phyloP scores from a whole-genome alignment of 2,888 invertebrate genomes.

The Tubulanus polymorphus region DNA sequence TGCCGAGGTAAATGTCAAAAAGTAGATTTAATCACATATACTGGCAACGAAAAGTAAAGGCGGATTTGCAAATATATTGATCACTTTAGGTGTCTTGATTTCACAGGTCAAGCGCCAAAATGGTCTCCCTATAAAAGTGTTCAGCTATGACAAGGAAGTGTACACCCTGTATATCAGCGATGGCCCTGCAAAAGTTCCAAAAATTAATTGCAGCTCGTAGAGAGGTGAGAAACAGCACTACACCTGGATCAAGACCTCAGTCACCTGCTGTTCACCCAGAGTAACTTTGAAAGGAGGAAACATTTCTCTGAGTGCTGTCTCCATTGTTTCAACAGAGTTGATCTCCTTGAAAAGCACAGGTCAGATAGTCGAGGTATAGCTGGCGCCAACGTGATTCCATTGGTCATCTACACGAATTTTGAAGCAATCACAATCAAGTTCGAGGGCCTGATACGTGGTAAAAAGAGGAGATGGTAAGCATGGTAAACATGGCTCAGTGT shows the following conservation, averaged over 20 bases:
- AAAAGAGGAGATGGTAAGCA: too few relatives aligned
- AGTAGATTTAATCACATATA: slow-evolving; percentile 13
- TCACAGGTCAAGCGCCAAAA: slow-evolving; percentile 3
- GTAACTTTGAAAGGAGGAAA: slow-evolving; percentile 1
- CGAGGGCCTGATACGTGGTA: slow-evolving; percentile 6
- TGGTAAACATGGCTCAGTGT: too few relatives aligned
- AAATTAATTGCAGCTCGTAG: slow-evolving; percentile 8
- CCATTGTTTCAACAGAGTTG: slow-evolving; percentile 10
- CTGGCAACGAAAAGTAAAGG: too few relatives aligned
- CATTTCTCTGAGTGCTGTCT: slow-evolving; percentile 12
- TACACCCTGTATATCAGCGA: slow-evolving; percentile 1
- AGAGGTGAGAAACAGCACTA: slow-evolving; percentile 13
- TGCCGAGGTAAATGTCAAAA: slow-evolving; percentile 10
- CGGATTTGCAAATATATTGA: background rate
- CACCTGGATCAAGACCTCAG: slow-evolving; percentile 12
- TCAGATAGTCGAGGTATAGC: slow-evolving; percentile 11
- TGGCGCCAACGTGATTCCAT: slow-evolving; percentile 6
- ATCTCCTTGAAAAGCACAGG: slow-evolving; percentile 12
- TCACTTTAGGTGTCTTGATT: background rate
- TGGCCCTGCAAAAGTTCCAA: background rate
- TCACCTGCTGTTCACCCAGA: slow-evolving; percentile 7
- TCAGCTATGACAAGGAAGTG: slow-evolving; percentile 11
- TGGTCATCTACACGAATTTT: slow-evolving; percentile 16
- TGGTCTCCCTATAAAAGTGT: slow-evolving; percentile 9
- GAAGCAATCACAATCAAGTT: slow-evolving; percentile 12